A percentile compares a stretch with the other conserved stretches of the same genome.
phyloP scores from a whole-genome alignment of 35 echinoderm and acorn worm genomes.

The Heliocidaris tuberculata region DNA sequence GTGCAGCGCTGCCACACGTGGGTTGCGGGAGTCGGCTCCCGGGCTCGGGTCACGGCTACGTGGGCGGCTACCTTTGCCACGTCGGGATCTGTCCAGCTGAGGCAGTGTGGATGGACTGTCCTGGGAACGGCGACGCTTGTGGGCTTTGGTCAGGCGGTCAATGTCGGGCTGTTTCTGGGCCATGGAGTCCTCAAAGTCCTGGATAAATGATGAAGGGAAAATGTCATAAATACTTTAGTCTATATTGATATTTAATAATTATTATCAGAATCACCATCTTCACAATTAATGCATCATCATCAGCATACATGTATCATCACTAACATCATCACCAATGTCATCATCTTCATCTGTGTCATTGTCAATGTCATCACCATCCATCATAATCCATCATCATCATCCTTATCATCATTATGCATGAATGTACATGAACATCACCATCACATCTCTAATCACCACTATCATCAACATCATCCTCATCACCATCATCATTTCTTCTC shows the following conservation, averaged over 20 bases:
- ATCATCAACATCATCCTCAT: background rate
- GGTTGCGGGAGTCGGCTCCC: conserved; percentile 80
- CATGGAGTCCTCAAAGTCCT: conserved; percentile 82
- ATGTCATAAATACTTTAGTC: background rate
- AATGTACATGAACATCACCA: too few relatives aligned
- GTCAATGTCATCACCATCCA: too few relatives aligned
- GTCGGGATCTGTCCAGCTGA: conserved; percentile 67
- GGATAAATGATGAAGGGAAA: background rate
- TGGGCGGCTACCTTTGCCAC: conserved; percentile 60
- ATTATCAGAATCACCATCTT: background rate
- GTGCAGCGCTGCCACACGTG: conserved; percentile 79
- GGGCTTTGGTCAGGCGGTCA: conserved; percentile 87
- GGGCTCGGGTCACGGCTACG: conserved; percentile 91
- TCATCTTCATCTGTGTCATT: too few relatives aligned
- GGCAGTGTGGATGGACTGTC: conserved; percentile 66
- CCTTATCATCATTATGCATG: background rate
- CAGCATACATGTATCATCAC: background rate
- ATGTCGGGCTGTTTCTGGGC: conserved; percentile 85
- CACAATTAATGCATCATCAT: too few relatives aligned
- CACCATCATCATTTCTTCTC: background rate
- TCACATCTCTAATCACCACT: background rate
- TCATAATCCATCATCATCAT: background rate
- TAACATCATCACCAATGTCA: background rate
- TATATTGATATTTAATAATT: background rate
- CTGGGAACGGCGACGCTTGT: conserved; percentile 83